phyloP scores from a whole-genome alignment of 2,113 vertebrate genomes.

The Poicephalus gulielmi region DNA sequence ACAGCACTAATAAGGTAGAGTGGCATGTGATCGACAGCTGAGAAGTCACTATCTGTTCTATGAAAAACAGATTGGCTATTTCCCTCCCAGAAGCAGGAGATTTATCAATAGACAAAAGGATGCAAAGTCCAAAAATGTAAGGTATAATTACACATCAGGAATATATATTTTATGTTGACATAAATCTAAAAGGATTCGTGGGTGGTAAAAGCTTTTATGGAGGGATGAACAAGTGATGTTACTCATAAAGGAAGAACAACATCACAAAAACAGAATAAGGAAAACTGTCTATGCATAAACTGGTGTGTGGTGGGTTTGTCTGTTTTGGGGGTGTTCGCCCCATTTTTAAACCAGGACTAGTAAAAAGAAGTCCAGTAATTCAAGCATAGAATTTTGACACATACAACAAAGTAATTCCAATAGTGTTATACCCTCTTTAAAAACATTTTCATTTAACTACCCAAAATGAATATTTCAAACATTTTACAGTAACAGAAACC shows the following conservation, averaged over 20 bases:
- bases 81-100: conserved; percentile 45
- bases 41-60: conserved; percentile 58
- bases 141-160: conserved; percentile 62
- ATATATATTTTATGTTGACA: conserved; percentile 61
- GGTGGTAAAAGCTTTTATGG: background rate
- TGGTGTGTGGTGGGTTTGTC: background rate
- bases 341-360: background rate
- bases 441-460: conserved; percentile 26
- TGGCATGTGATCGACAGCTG: conserved; percentile 62
- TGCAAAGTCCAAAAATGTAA: conserved; percentile 49
- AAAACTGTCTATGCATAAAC: conserved; percentile 23
- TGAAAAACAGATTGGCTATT: conserved; percentile 53
- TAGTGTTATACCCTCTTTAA: background rate
- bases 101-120: conserved; percentile 69
- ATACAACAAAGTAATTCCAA: conserved; percentile 18
- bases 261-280: conserved; percentile 53
- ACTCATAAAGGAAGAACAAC: conserved; percentile 5
- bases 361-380: background rate
- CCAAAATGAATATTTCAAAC: conserved; percentile 26
- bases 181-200: conserved; percentile 47
- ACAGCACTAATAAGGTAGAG: conserved; percentile 70
- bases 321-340: fast-evolving
- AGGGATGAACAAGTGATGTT: background rate
- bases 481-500: conserved; percentile 8
- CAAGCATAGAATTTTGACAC: conserved; percentile 31